phyloP scores from a whole-genome alignment of 23 tunicate species.

The Styela clava region DNA sequence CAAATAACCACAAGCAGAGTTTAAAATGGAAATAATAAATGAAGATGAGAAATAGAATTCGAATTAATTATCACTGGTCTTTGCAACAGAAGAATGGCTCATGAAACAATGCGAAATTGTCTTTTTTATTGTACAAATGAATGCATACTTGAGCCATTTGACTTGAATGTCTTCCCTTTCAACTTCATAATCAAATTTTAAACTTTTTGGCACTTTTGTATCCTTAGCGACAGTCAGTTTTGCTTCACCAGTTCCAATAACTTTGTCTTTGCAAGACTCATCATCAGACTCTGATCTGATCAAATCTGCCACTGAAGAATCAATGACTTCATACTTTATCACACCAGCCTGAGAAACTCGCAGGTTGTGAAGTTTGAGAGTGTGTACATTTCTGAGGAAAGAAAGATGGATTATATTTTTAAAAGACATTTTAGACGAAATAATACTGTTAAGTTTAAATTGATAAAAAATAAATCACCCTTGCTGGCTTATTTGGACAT shows the following conservation, averaged over 20 bases:
- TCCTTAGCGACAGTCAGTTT: conserved; percentile 4
- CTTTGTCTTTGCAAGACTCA: neutral
- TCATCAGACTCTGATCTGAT: neutral
- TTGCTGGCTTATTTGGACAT: neutral
- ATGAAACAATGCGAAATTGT: no score
- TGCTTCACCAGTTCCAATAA: conserved; percentile 19
- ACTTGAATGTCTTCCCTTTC: conserved; percentile 1
- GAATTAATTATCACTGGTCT: no score
- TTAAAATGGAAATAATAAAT: no score
- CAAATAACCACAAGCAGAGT: no score
- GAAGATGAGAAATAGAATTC: no score
- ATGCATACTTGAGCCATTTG: neutral
- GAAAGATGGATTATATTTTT: neutral
- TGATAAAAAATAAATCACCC: conserved; percentile 7
- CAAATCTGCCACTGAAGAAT: neutral
- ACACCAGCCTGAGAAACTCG: neutral
- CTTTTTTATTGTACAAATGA: no score
- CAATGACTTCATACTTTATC: neutral
- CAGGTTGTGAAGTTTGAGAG: conserved; percentile 18
- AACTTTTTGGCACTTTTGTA: conserved; percentile 21
- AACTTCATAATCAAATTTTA: neutral
- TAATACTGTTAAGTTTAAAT: no score
- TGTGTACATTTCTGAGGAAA: conserved; percentile 16
- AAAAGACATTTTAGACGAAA: no score
- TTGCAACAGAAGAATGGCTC: no score